These are phyloP conservation scores for Seira musarum DNA, from an alignment of 2,888 invertebrate genomes.

Conservation along the genomic window DNA sequence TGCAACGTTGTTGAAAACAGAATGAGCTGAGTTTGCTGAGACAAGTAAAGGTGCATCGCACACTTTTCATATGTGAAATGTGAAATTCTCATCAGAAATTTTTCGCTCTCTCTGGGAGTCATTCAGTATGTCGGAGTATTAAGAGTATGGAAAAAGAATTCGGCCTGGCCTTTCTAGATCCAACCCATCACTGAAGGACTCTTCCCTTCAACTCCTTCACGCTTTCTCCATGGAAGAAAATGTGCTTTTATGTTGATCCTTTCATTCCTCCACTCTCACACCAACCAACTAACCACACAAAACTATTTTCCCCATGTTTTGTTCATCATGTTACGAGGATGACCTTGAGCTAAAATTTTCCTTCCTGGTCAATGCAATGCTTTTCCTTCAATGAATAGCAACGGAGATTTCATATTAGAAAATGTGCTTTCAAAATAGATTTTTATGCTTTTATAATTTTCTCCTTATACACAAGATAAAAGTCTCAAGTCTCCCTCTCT, in stretches of 20 bases:
- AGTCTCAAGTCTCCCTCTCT: too few species aligned
- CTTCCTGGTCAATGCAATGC: constrained; percentile 42
- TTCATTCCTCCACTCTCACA: background rate
- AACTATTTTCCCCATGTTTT: constrained; percentile 6
- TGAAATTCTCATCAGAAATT: too few species aligned
- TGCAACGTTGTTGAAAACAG: background rate
- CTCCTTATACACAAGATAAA: too few species aligned
- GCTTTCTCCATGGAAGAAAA: constrained; percentile 21
- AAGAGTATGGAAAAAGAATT: background rate
- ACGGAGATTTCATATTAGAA: too few species aligned
- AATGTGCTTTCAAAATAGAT: too few species aligned
- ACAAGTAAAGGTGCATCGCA: constrained; percentile 21
- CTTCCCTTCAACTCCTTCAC: constrained; percentile 43
- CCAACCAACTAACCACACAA: background rate
- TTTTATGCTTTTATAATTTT: too few species aligned
- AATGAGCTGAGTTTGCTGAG: constrained; percentile 32
- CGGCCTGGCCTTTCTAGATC: constrained; percentile 32
- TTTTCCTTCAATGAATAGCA: too few species aligned
- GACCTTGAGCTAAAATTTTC: constrained; percentile 46
- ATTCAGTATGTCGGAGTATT: too few species aligned
- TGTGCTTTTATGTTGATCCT: background rate
- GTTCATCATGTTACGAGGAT: background rate
- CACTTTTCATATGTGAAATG: background rate
- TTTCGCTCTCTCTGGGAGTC: constrained; percentile 13
- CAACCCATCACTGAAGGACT: constrained; percentile 31